Conservation (phyloP, 2,888 invertebrate species). For the Rapana venosa region DNA sequence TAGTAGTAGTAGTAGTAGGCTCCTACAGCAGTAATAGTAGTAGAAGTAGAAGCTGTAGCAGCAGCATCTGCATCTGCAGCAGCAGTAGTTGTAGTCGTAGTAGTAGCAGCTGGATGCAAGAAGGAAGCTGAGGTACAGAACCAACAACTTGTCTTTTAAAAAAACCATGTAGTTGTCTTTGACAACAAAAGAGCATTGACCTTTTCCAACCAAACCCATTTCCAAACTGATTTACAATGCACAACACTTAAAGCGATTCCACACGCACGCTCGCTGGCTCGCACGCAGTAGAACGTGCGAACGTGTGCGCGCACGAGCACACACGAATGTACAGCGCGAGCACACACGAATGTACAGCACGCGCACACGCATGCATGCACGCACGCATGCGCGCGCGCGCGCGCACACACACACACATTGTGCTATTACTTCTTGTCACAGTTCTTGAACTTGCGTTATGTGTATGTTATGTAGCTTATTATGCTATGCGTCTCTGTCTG, state of each 20-base stretch:
- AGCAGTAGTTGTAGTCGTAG: no score
- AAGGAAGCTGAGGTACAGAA: no score
- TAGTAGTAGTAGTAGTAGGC: no score
- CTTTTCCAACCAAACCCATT: no score
- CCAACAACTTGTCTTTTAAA: no score
- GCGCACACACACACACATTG: slow-evolving; percentile 9
- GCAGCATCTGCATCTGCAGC: no score
- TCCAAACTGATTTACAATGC: background rate
- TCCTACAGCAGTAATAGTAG: no score
- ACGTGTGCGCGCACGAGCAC: background rate
- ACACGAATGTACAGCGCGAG: background rate
- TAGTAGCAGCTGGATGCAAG: no score
- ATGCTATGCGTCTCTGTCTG: background rate
- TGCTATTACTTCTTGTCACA: background rate
- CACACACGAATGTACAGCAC: no score
- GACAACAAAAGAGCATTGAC: no score
- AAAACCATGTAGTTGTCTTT: no score
- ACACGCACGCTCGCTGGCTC: background rate
- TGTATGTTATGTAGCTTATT: background rate
- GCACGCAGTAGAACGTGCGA: background rate
- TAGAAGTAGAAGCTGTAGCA: no score
- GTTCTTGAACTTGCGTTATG: background rate
- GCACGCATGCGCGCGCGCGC: background rate
- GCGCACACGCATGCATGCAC: background rate
- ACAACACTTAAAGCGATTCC: background rate